Conservation (phyloP, 1,140 invertebrate genomes). For the Heliothis virescens region DNA sequence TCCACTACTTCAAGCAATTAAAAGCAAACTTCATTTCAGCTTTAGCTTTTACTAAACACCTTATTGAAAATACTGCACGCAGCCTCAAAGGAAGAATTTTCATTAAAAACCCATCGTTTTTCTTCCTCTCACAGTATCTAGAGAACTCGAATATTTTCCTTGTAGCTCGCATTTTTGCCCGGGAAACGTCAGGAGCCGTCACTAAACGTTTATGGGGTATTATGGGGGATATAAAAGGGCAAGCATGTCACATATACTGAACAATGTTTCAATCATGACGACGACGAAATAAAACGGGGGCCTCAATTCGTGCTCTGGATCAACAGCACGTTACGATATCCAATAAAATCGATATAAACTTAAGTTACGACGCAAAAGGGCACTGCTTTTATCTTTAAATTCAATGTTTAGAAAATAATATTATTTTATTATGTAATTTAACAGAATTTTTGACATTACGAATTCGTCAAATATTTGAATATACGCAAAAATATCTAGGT, state of each 20-base stretch:
- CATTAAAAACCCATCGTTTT: slow-evolving; percentile 29
- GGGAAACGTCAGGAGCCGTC: slow-evolving; percentile 7
- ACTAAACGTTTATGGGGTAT: slow-evolving; percentile 24
- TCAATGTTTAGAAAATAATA: no score
- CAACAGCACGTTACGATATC: not conserved
- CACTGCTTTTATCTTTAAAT: no score
- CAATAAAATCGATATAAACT: not conserved
- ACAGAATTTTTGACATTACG: no score
- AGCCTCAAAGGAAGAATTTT: slow-evolving; percentile 35
- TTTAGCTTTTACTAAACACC: not conserved
- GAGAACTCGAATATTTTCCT: slow-evolving; percentile 33
- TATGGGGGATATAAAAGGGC: slow-evolving; percentile 24
- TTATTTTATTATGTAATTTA: no score
- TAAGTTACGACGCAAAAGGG: not conserved
- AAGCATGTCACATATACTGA: slow-evolving; percentile 9
- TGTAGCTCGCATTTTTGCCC: slow-evolving; percentile 25
- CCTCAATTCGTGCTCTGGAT: not conserved
- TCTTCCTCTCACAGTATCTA: slow-evolving; percentile 5
- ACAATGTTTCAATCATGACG: slow-evolving; percentile 28
- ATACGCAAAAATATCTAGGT: no score
- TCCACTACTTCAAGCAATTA: not conserved
- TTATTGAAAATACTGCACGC: slow-evolving; percentile 11
- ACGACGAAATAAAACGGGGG: slow-evolving; percentile 3
- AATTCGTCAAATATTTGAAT: no score
- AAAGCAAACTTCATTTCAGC: not conserved